These are phyloP conservation scores for Oophaga sylvatica DNA, from an alignment of 2,797 vertebrate genomes.

Conservation along the genomic window DNA sequence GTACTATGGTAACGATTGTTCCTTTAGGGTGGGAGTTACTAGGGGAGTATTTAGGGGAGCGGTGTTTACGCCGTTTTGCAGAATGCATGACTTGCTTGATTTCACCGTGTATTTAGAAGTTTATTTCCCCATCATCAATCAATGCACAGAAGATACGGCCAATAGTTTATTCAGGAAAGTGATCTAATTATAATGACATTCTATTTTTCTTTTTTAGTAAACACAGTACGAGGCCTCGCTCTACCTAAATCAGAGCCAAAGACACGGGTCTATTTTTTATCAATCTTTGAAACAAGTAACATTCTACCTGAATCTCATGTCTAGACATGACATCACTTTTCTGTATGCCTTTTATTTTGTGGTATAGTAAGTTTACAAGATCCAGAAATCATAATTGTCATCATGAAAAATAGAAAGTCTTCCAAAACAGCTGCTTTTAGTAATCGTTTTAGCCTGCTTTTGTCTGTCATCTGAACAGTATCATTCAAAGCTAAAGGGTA, in stretches of 20 bases:
- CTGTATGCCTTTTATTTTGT: constrained; percentile 73
- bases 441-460: constrained; percentile 64
- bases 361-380: constrained; percentile 71
- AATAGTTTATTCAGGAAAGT: not conserved
- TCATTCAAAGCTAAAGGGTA: constrained; percentile 66
- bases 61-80: no score
- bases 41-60: no score
- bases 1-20: not conserved
- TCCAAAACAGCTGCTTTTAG: constrained; percentile 68
- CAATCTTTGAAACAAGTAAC: constrained; percentile 73
- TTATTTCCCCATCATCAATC: constrained; percentile 18
- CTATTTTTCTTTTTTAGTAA: not conserved
- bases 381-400: constrained; percentile 72
- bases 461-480: constrained; percentile 70
- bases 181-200: constrained; percentile 10
- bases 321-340: constrained; percentile 80
- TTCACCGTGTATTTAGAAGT: not conserved
- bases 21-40: not conserved
- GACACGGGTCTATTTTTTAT: constrained; percentile 65
- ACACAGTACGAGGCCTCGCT: not conserved
- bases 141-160: constrained; percentile 2
- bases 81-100: not conserved
- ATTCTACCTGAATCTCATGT: constrained; percentile 77
- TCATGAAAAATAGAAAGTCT: constrained; percentile 62
- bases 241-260: constrained; percentile 12